Percentiles rank a stretch among this genome's conserved stretches.
These are phyloP conservation scores for Peromyscus attwateri DNA, from an alignment of 2,797 vertebrate species.

Conservation along the genomic window DNA sequence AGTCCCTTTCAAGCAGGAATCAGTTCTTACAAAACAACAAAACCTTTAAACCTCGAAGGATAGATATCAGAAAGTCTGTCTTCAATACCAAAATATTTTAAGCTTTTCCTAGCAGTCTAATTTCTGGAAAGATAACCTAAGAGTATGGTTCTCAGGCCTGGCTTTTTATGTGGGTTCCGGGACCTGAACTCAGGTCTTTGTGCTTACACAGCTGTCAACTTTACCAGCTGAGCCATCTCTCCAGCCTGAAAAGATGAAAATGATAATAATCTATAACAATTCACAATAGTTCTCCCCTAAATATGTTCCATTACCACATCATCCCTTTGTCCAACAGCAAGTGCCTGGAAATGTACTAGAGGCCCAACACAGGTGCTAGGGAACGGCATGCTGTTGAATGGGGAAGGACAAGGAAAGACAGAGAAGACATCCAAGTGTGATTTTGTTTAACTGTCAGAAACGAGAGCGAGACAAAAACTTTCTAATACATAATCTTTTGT, in stretches of 20 bases:
- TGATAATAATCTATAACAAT: neutral
- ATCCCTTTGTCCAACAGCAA: neutral
- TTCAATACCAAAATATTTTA: neutral
- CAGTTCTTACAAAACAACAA: neutral
- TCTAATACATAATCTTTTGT: neutral
- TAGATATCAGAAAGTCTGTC: neutral
- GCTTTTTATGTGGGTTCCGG: neutral
- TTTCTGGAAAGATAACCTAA: neutral
- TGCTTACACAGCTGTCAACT: neutral
- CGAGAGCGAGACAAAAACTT: neutral
- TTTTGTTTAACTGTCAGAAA: neutral
- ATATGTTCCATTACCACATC: neutral
- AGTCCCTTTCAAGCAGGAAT: neutral
- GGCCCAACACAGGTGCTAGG: neutral
- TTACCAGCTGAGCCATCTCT: neutral
- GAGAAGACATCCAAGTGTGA: neutral
- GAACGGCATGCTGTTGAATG: neutral
- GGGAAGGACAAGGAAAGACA: neutral
- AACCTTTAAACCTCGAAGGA: neutral
- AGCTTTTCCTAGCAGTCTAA: neutral
- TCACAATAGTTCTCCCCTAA: neutral
- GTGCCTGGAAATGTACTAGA: neutral
- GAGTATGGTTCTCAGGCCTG: neutral
- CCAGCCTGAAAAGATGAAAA: neutral
- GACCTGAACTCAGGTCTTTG: neutral